Base-by-base conservation (phyloP, 2,888 invertebrate species). In the Aspidiotus destructor region DNA sequence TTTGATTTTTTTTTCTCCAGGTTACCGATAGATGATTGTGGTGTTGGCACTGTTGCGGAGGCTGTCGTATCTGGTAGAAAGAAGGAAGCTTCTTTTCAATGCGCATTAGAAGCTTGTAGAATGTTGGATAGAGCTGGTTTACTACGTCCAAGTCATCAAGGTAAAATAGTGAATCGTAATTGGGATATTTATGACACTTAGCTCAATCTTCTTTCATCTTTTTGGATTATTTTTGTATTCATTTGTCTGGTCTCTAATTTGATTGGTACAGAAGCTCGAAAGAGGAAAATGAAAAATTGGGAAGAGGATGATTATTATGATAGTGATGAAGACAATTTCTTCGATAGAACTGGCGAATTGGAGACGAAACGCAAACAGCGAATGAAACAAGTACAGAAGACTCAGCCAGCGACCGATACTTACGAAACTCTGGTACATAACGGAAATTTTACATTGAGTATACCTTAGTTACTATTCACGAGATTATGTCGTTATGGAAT, bases 241-340 rank as follows among this genome's bases (percentile, higher is more conserved):
- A 28, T 28, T 28, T 28, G 28, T 28, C 5, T 5, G 28, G 28
- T 28, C 28, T 28, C 28, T 3, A 28, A 28, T 28, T 28, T 5
- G 5, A 28, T 3, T 28, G 28, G 2, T 48, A 15, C 74, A 89
- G 92, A 92, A 77, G 86, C 89, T 0, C 84, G 87, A n/a, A 87
- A 91, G 70, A 82, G 87, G 0, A 92, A 89, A 76, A 78, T 82
- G 10, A 86, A 86, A 73, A 85, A 88, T 73, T 89, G 89, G 84
- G 84, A 86, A 74, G 90, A 89, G 5, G 90, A 96, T 75, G 97
- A 95, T 77, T 94, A 83, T 76, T 94, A 93, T 77, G 91, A 92
- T 73, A 92, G 92, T 1, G 96, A 99, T 75, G 98, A 99, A 71
- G 98, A 99, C 77, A 89, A 88, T 28, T 99, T 90, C 80, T 82